phyloP scores from a whole-genome alignment of 2,888 invertebrate species.

The Drosophila algonquin region DNA sequence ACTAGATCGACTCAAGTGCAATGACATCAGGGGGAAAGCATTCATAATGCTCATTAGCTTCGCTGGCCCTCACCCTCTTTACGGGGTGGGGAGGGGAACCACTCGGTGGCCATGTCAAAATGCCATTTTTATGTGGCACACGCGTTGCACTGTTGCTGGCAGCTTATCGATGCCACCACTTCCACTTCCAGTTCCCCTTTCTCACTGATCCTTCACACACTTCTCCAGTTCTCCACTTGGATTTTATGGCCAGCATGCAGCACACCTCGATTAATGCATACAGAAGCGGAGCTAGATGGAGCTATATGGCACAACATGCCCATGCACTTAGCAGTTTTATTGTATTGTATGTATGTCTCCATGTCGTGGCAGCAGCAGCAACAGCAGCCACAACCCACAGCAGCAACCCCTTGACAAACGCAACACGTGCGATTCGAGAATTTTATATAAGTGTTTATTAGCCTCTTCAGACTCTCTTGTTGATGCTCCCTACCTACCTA shows the following conservation, averaged over 20 bases:
- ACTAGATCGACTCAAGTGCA: slow-evolving; percentile 53
- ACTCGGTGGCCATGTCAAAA: slow-evolving; percentile 57
- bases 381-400: slow-evolving; percentile 6
- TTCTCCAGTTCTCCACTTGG: slow-evolving; percentile 22
- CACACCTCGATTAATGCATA: slow-evolving; percentile 59
- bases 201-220: neutral
- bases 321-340: slow-evolving; percentile 75
- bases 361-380: slow-evolving; percentile 17
- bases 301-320: slow-evolving; percentile 56
- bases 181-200: slow-evolving; percentile 5
- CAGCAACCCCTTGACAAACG: slow-evolving; percentile 68
- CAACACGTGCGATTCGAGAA: slow-evolving; percentile 74
- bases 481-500: slow-evolving; percentile 6
- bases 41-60: slow-evolving; percentile 63
- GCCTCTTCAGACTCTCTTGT: slow-evolving; percentile 51
- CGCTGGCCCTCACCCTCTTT: slow-evolving; percentile 1
- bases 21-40: slow-evolving; percentile 51
- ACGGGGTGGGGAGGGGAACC: neutral
- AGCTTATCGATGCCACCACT: slow-evolving; percentile 57
- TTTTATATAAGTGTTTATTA: slow-evolving; percentile 77
- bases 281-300: slow-evolving; percentile 15
- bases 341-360: slow-evolving; percentile 45
- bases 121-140: slow-evolving; percentile 58
- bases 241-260: slow-evolving; percentile 42
- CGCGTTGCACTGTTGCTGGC: slow-evolving; percentile 42